phyloP scores from a whole-genome alignment of 2,888 invertebrate species.

The Hipparchia sbordonii region DNA sequence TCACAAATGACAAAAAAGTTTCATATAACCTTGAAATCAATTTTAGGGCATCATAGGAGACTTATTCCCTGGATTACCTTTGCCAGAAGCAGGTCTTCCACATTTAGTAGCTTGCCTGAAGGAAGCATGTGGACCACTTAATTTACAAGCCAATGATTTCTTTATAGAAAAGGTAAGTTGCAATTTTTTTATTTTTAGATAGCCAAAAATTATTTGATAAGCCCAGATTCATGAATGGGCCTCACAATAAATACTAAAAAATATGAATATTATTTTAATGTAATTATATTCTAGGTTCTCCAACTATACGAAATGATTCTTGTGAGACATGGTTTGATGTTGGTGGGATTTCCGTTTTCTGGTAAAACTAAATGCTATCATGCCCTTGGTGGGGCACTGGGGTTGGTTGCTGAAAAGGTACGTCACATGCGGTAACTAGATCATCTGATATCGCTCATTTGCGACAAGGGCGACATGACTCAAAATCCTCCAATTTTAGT shows the following conservation, averaged over 20 bases:
- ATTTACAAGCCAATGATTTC: constrained; percentile 92
- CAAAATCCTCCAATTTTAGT: too few relatives aligned
- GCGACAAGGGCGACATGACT: too few relatives aligned
- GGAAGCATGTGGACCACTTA: constrained; percentile 86
- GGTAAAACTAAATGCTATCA: constrained; percentile 95
- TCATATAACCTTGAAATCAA: neutral
- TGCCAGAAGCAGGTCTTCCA: constrained; percentile 91
- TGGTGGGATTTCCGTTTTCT: constrained; percentile 96
- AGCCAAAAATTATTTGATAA: neutral
- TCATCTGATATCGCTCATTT: neutral
- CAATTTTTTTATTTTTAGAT: neutral
- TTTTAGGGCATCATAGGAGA: constrained; percentile 94
- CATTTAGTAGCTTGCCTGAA: constrained; percentile 69
- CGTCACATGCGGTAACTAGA: constrained; percentile 13
- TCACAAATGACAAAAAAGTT: too few relatives aligned
- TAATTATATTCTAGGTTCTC: constrained; percentile 56
- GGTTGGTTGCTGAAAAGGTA: constrained; percentile 88
- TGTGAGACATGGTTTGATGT: constrained; percentile 96
- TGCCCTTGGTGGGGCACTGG: constrained; percentile 91
- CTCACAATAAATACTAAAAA: neutral
- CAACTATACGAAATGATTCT: constrained; percentile 98
- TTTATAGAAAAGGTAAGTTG: constrained; percentile 88
- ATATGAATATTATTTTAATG: neutral
- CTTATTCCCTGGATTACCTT: constrained; percentile 92
- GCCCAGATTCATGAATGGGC: too few relatives aligned